These are phyloP conservation scores for Macrophya annulata DNA, from an alignment of 2,888 invertebrate genomes.

Conservation along the genomic window DNA sequence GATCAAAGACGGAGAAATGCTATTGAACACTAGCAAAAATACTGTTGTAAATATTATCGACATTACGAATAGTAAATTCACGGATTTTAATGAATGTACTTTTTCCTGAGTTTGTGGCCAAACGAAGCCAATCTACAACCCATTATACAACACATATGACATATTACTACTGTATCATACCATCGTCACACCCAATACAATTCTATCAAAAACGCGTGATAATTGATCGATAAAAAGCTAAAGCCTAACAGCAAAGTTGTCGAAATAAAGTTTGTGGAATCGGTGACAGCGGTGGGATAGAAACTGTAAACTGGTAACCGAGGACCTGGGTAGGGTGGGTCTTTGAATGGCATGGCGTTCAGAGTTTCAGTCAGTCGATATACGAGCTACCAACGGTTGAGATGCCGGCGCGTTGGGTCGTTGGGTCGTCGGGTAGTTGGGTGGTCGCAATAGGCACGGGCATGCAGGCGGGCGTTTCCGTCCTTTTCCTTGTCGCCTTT, in stretches of 20 bases:
- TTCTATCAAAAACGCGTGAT: neutral
- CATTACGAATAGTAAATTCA: too few species aligned
- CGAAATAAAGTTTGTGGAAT: neutral
- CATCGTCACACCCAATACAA: neutral
- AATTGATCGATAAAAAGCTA: neutral
- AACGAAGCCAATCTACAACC: neutral
- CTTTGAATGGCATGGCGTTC: constrained; percentile 34
- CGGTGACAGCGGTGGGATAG: constrained; percentile 38
- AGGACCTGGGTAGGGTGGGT: constrained; percentile 1
- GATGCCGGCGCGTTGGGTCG: constrained; percentile 32
- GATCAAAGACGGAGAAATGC: too few species aligned
- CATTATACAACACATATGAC: neutral
- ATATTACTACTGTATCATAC: neutral
- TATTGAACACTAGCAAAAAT: too few species aligned
- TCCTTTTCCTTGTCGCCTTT: constrained; percentile 37
- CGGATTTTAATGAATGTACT: too few species aligned
- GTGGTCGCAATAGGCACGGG: neutral
- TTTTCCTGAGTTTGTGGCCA: neutral
- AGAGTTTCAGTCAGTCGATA: constrained; percentile 47
- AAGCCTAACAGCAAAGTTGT: neutral
- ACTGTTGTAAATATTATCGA: too few species aligned
- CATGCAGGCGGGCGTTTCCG: constrained; percentile 47
- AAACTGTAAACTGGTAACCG: constrained; percentile 29
- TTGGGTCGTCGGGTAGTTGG: constrained; percentile 25
- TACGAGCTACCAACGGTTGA: constrained; percentile 27